Conservation (phyloP, 2,888 invertebrate genomes). For the Keiferia lycopersicella region DNA sequence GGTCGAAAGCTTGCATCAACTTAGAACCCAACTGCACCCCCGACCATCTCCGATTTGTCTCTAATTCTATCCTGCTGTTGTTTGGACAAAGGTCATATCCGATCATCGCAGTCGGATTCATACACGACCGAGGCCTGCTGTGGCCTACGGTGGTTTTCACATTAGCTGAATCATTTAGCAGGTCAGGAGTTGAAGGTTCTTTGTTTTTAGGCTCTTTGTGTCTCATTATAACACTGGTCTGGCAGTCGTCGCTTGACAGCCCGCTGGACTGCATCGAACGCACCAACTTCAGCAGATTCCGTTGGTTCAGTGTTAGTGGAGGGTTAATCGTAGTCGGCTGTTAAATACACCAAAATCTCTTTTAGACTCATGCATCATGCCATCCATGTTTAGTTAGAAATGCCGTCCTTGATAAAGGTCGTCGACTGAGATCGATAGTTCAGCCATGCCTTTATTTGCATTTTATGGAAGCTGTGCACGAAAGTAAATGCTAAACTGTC, state of each 20-base stretch:
- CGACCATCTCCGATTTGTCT: slow-evolving; percentile 86
- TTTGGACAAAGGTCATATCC: slow-evolving; percentile 75
- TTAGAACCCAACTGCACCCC: slow-evolving; percentile 86
- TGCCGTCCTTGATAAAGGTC: slow-evolving; percentile 52
- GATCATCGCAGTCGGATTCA: slow-evolving; percentile 78
- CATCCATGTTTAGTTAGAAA: slow-evolving; percentile 55
- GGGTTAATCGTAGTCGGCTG: slow-evolving; percentile 80
- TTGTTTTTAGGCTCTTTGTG: slow-evolving; percentile 74
- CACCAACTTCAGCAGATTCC: slow-evolving; percentile 80
- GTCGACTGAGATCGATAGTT: slow-evolving; percentile 48
- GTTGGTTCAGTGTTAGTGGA: slow-evolving; percentile 81
- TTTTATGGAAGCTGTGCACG: slow-evolving; percentile 80
- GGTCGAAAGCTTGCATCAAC: slow-evolving; percentile 87
- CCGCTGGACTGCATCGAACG: slow-evolving; percentile 81
- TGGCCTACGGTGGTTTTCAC: slow-evolving; percentile 76
- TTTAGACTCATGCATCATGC: slow-evolving; percentile 78
- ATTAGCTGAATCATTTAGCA: slow-evolving; percentile 80
- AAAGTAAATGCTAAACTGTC: slow-evolving; percentile 59
- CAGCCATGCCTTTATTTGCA: slow-evolving; percentile 72
- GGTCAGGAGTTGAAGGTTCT: slow-evolving; percentile 81
- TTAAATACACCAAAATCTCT: slow-evolving; percentile 74
- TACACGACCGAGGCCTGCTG: slow-evolving; percentile 86
- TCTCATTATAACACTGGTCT: slow-evolving; percentile 76
- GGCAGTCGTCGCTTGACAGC: slow-evolving; percentile 79
- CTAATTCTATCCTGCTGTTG: slow-evolving; percentile 72